Conservation (phyloP, 2,888 invertebrate genomes). For the Aquatica leii region DNA sequence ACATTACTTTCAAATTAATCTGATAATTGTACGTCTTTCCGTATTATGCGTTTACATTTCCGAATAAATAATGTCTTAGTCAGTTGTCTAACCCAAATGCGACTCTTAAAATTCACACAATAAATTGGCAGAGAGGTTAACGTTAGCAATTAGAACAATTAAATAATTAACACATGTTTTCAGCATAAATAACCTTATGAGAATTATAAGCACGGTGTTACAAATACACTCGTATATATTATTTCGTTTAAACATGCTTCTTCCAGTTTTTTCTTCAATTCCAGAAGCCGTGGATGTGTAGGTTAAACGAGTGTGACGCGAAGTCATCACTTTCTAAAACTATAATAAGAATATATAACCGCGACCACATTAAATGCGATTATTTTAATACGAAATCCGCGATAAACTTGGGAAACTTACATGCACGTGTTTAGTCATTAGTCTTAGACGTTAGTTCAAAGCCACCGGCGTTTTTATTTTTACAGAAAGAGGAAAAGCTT, state of each 20-base stretch:
- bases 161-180: slow-evolving; percentile 34
- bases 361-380: slow-evolving; percentile 32
- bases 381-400: slow-evolving; percentile 29
- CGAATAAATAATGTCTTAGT: neutral
- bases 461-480: neutral
- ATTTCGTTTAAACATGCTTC: slow-evolving; percentile 57
- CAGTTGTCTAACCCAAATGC: slow-evolving; percentile 8
- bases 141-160: slow-evolving; percentile 27
- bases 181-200: slow-evolving; percentile 48
- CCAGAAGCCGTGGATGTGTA: slow-evolving; percentile 58
- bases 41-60: neutral
- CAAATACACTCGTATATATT: slow-evolving; percentile 43
- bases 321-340: slow-evolving; percentile 57
- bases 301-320: slow-evolving; percentile 59
- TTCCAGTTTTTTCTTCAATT: slow-evolving; percentile 60
- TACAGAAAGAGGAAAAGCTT: neutral
- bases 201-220: slow-evolving; percentile 46
- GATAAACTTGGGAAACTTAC: slow-evolving; percentile 32
- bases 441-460: slow-evolving; percentile 6
- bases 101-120: slow-evolving; percentile 30
- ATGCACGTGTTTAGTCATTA: slow-evolving; percentile 1
- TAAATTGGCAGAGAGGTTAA: slow-evolving; percentile 23
- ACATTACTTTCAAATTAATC: slow-evolving; percentile 1
- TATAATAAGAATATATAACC: slow-evolving; percentile 35
- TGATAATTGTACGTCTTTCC: neutral